Evolutionary conservation across 2,113 vertebrate species (phyloP).

Genomic region (Anoplopoma fimbria): DNA sequence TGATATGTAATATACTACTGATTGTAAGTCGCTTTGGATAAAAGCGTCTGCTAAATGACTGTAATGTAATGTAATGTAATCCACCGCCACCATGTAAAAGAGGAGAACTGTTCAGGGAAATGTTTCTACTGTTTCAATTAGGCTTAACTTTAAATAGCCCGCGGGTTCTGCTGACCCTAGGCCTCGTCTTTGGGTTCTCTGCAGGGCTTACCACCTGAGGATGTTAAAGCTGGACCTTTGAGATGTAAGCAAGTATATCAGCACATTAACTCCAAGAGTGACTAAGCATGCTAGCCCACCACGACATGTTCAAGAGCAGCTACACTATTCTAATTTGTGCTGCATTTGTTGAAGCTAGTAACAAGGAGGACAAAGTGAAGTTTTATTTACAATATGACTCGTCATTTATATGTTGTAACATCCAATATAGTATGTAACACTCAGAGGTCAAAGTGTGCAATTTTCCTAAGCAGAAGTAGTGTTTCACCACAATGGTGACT

Average conservation of each 20-base stretch:
- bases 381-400: not conserved
- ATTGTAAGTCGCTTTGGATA: too few species aligned
- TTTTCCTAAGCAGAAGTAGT: not conserved
- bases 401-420: not conserved
- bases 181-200: constrained; percentile 56
- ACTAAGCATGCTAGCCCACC: constrained; percentile 10
- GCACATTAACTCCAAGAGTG: constrained; percentile 46
- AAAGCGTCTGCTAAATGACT: too few species aligned
- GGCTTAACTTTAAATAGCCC: constrained; percentile 77
- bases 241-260: constrained; percentile 54
- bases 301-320: not conserved
- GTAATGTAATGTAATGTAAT: too few species aligned
- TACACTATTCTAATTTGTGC: not conserved
- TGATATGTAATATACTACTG: too few species aligned
- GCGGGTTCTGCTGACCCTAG: constrained; percentile 55
- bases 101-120: constrained; percentile 59
- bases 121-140: constrained; percentile 68
- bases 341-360: not conserved
- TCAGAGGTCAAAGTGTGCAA: not conserved
- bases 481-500: not conserved
- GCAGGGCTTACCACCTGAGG: constrained; percentile 52
- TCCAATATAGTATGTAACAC: not conserved
- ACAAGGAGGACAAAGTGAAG: not conserved
- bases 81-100: constrained; percentile 7
- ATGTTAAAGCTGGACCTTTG: constrained; percentile 73